Evolutionary conservation across 2,113 vertebrate species (phyloP), one percentile per base, ranked within the genome.

Genomic region (Eulemur macaco): DNA sequence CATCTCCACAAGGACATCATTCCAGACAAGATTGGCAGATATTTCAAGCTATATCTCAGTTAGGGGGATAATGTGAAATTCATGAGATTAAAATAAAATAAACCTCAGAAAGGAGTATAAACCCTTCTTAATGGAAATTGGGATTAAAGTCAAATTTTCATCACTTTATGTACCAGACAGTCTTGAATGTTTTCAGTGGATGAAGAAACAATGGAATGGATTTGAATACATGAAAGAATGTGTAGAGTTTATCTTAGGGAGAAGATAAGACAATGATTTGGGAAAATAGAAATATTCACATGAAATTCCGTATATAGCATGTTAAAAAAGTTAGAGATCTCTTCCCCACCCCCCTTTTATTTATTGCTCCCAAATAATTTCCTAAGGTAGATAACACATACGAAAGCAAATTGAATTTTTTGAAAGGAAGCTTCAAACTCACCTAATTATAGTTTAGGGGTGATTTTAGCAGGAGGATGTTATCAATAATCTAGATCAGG

Each of bases 51-150:
- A 3, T 60, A 60, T 87, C 97, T 69, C 56, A 52, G 45, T 85
- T 77, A 81, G 13, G 3, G 18, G 73, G 64, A 88, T 56, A 87
- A 37, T 56, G 50, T 69, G 74, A 93, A 80, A 81, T 80, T 81
- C 94, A 93, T 71, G 39, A 81, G 31, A 71, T 80, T 88, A 69
- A 93, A 93, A 64, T 89, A 83, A 95, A 89, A 83, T 76, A 52
- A 71, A 56, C 14, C 42, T 31, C 27, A 73, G 58, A 63, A 90
- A 56, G 8, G 15, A 63, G 7, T n/a, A 1, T 69, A 81, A 81
- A 21, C 8, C 52, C 58, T 25, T 93, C 64, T 34, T 80, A 52
- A 68, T 69, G 56, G 77, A 94, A 68, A 92, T 80, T 4, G 1
- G 60, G 93, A 94, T 92, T 60, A 82, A 63, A 76, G 42, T 78